A percentile compares a stretch with the other conserved stretches of the same genome.
Evolutionary conservation across 2,797 vertebrate genomes (phyloP).

Genomic region (Sebastes hubbsi): DNA sequence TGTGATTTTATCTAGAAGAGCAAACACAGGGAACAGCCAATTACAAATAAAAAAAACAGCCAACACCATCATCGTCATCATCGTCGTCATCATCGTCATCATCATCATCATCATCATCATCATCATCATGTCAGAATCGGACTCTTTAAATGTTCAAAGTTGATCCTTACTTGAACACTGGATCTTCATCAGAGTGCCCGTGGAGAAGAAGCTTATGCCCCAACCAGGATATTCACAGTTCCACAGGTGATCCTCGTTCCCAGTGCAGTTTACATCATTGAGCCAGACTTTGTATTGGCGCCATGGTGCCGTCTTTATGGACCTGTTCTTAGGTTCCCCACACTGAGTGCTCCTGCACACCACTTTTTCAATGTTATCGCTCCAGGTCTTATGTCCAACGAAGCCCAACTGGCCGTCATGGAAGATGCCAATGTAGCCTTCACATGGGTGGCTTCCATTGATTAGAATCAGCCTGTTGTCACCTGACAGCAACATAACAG

Average conservation of each 20-base stretch:
- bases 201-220: accelerated
- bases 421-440: slow-evolving; percentile 62
- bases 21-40: not conserved
- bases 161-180: slow-evolving; percentile 62
- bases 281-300: not conserved
- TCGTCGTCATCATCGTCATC: accelerated
- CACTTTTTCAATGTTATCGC: accelerated
- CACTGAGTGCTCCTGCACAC: slow-evolving; percentile 70
- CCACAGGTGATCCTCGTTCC: not conserved
- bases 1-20: slow-evolving; percentile 32
- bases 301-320: accelerated
- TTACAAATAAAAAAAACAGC: not conserved
- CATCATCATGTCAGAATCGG: not conserved
- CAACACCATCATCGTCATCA: accelerated
- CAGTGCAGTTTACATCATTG: slow-evolving; percentile 39
- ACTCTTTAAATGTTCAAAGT: not conserved
- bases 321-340: accelerated
- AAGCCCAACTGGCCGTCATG: accelerated
- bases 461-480: slow-evolving; percentile 33
- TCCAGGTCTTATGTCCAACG: slow-evolving; percentile 58
- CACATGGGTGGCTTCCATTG: slow-evolving; percentile 28
- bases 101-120: not conserved
- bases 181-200: not conserved
- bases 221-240: not conserved
- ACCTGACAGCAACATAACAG: too few relatives aligned